A percentile compares a stretch with the other conserved stretches of the same genome.
phyloP scores from a whole-genome alignment of 2,797 vertebrate genomes.

The Myotis myotis region DNA sequence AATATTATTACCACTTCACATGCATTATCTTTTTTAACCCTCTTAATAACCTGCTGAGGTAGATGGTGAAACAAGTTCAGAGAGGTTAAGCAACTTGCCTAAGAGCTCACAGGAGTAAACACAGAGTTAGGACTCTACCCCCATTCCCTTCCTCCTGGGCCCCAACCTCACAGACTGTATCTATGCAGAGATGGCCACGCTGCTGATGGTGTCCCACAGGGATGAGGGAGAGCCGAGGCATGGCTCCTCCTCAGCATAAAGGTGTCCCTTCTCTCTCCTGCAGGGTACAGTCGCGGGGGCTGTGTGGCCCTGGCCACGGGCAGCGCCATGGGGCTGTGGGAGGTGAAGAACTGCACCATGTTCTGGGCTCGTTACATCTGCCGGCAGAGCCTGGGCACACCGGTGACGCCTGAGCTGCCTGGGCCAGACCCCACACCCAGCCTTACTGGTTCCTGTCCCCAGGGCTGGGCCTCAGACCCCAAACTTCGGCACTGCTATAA shows the following conservation, averaged over 20 bases:
- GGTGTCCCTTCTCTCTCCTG: neutral
- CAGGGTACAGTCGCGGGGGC: slow-evolving; percentile 88
- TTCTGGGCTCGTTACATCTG: slow-evolving; percentile 96
- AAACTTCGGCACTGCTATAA: slow-evolving; percentile 95
- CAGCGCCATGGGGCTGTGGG: slow-evolving; percentile 93
- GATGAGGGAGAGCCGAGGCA: accelerated
- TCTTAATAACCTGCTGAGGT: neutral
- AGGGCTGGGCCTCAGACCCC: slow-evolving; percentile 90
- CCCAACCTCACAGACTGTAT: accelerated
- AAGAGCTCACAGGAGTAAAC: neutral
- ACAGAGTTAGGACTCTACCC: neutral
- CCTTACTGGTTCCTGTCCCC: slow-evolving; percentile 90
- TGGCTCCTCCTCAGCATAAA: neutral
- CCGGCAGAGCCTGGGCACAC: slow-evolving; percentile 90
- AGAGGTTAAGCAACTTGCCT: neutral
- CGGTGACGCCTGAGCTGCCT: slow-evolving; percentile 89
- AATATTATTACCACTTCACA: neutral
- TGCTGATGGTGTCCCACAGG: too few relatives aligned
- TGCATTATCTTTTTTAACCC: neutral
- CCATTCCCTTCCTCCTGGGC: neutral
- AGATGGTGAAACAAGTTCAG: neutral
- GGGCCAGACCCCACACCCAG: slow-evolving; percentile 91
- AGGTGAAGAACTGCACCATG: slow-evolving; percentile 92
- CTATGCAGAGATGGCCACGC: neutral
- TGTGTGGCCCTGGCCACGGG: slow-evolving; percentile 94